These are phyloP conservation scores for Acromyrmex heyeri DNA, from an alignment of 1,140 invertebrate species.

Conservation along the genomic window DNA sequence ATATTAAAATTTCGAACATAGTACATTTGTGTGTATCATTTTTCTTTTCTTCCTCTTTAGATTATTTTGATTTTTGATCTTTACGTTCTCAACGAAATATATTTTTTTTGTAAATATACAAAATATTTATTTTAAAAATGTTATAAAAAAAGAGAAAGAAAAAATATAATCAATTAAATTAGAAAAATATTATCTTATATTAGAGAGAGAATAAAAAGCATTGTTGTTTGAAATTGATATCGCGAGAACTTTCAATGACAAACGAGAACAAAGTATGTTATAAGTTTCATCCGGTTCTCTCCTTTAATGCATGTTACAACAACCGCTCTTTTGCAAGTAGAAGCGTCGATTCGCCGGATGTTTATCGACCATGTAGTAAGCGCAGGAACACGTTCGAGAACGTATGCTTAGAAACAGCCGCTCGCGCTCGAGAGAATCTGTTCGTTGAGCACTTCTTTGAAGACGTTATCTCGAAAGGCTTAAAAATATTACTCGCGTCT, in stretches of 20 bases:
- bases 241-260: constrained; percentile 51
- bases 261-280: constrained; percentile 50
- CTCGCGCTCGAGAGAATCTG: constrained; percentile 40
- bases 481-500: constrained; percentile 58
- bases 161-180: constrained; percentile 1
- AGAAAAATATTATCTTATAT: neutral
- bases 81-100: neutral
- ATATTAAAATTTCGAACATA: neutral
- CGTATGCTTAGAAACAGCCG: constrained; percentile 29
- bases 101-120: neutral
- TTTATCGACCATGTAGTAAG: constrained; percentile 24
- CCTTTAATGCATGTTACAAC: constrained; percentile 53
- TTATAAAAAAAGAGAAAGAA: neutral
- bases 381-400: neutral
- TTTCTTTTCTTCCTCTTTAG: neutral
- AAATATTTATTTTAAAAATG: neutral
- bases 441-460: constrained; percentile 39
- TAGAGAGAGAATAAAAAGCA: neutral
- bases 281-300: constrained; percentile 25
- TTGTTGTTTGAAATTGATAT: constrained; percentile 39
- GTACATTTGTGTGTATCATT: neutral
- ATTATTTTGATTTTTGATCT: neutral
- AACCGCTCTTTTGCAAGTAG: constrained; percentile 48
- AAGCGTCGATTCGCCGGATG: constrained; percentile 64
- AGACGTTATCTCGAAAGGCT: constrained; percentile 56